These are phyloP conservation scores for Epinotia demarniana DNA, from an alignment of 2,888 invertebrate genomes.

Conservation along the genomic window DNA sequence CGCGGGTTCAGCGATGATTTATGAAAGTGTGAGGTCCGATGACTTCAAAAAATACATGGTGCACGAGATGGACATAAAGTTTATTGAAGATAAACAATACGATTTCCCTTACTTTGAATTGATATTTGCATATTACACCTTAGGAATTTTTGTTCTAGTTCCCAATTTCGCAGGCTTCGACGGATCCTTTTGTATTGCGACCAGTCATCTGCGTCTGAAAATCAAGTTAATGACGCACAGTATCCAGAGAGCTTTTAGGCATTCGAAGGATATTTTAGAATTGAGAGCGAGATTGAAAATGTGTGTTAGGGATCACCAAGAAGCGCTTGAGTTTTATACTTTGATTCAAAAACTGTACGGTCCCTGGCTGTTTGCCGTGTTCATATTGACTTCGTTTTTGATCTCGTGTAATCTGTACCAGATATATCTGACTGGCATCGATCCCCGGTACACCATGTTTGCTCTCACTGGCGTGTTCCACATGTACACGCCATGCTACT, in stretches of 20 bases:
- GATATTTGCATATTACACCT: conserved; percentile 64
- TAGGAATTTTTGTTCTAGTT: conserved; percentile 59
- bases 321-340: conserved; percentile 60
- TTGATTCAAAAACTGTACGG: conserved; percentile 66
- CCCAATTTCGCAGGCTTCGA: conserved; percentile 69
- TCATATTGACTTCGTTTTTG: conserved; percentile 61
- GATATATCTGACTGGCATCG: conserved; percentile 60
- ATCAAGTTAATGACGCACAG: conserved; percentile 64
- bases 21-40: conserved; percentile 62
- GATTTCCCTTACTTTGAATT: conserved; percentile 68
- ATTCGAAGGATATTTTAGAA: conserved; percentile 54
- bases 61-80: conserved; percentile 68
- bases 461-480: conserved; percentile 62
- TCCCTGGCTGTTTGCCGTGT: conserved; percentile 67
- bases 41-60: conserved; percentile 63
- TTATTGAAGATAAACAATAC: conserved; percentile 65
- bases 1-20: conserved; percentile 60
- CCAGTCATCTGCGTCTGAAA: conserved; percentile 67
- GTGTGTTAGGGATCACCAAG: conserved; percentile 66
- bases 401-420: conserved; percentile 70
- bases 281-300: conserved; percentile 58
- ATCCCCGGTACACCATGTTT: conserved; percentile 65
- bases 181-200: conserved; percentile 71
- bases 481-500: conserved; percentile 69
- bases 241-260: conserved; percentile 58